These are phyloP conservation scores for Cherax quadricarinatus DNA, from an alignment of 1,140 invertebrate species.

Conservation along the genomic window DNA sequence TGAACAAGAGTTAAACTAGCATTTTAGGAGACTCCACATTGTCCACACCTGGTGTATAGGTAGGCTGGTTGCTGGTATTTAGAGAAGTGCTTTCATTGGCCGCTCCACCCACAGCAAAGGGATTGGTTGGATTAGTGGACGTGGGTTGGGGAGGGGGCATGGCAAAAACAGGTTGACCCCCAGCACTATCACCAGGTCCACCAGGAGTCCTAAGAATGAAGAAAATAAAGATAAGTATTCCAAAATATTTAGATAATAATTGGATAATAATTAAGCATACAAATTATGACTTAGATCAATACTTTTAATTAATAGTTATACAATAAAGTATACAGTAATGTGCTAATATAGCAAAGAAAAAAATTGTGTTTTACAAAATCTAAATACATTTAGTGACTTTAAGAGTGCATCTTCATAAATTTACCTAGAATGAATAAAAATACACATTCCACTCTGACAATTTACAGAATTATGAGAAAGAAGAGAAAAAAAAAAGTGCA, in stretches of 20 bases:
- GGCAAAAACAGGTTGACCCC: slow-evolving; percentile 74
- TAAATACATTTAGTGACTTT: not conserved
- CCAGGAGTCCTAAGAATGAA: slow-evolving; percentile 10
- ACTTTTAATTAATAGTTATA: not conserved
- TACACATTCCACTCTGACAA: not conserved
- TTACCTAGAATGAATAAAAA: not conserved
- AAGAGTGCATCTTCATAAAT: not conserved
- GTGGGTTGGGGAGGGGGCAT: slow-evolving; percentile 75
- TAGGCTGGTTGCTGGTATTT: slow-evolving; percentile 75
- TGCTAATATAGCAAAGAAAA: not conserved
- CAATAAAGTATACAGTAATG: not conserved
- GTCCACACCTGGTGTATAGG: slow-evolving; percentile 75
- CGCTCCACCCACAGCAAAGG: slow-evolving; percentile 6
- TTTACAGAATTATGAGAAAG: not conserved
- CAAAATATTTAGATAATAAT: not conserved
- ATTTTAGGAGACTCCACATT: not conserved
- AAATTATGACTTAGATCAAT: no score
- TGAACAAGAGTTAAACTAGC: not conserved
- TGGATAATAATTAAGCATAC: no score
- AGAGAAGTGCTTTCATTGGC: slow-evolving; percentile 78
- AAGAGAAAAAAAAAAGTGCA: no score
- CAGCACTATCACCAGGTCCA: not conserved
- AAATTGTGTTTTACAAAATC: not conserved
- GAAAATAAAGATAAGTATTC: not conserved
- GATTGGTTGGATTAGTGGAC: slow-evolving; percentile 37